phyloP scores from a whole-genome alignment of 2,113 vertebrate species.

The Salminus brasiliensis region DNA sequence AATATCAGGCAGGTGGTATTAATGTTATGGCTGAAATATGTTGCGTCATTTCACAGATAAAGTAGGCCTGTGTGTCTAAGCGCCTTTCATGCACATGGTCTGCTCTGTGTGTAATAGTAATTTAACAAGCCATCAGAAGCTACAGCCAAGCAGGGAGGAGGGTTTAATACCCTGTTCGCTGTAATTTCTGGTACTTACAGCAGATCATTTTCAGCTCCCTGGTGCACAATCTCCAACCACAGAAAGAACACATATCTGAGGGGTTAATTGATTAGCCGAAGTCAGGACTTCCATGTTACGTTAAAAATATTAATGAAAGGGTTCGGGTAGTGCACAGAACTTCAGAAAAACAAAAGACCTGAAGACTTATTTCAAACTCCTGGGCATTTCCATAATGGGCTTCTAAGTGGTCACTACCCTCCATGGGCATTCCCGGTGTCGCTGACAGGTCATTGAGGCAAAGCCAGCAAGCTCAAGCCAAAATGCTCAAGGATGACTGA shows the following conservation, averaged over 20 bases:
- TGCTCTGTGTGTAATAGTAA: background rate
- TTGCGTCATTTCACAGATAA: no score
- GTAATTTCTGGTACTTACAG: slow-evolving; percentile 38
- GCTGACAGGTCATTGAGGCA: slow-evolving; percentile 33
- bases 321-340: background rate
- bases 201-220: slow-evolving; percentile 15
- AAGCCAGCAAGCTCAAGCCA: slow-evolving; percentile 27
- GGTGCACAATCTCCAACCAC: slow-evolving; percentile 19
- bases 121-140: slow-evolving; percentile 37
- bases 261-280: slow-evolving; percentile 33
- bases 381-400: slow-evolving; percentile 32
- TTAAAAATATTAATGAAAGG: background rate
- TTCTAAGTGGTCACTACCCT: slow-evolving; percentile 36
- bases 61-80: background rate
- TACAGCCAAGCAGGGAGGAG: slow-evolving; percentile 5
- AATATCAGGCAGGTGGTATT: no score
- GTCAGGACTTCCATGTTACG: slow-evolving; percentile 6
- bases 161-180: slow-evolving; percentile 29
- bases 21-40: no score
- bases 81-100: background rate
- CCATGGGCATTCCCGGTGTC: background rate
- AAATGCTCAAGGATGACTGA: slow-evolving; percentile 25
- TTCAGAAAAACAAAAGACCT: background rate
- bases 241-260: slow-evolving; percentile 12
- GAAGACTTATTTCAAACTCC: background rate